Evolutionary conservation across 2,888 invertebrate species (phyloP), one percentile per base, ranked within the genome.

Genomic region (Stenotaenia linearis): DNA sequence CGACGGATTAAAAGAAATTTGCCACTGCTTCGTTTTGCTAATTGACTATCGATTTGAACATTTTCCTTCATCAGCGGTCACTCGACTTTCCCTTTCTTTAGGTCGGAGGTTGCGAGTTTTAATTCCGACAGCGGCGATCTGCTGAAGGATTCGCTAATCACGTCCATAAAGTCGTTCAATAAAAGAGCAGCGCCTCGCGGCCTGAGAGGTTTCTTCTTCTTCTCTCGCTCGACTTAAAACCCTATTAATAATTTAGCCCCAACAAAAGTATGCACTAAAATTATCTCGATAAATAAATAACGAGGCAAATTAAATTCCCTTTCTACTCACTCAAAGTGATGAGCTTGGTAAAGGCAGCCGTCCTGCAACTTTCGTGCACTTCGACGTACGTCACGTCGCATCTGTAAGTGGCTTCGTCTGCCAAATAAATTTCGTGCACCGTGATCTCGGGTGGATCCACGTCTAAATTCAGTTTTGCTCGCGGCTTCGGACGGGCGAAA

Each of bases 381-480:
- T 74, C n/a, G 10, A 80, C 40, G 50, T 81, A 81, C 21, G 81
- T 81, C 32, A 80, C 79, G n/a, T 81, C 81, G 35, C 81, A 81
- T 25, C 79, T 12, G 56, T 81, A 81, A 37, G 25, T 69, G 37
- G 76, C 81, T 23, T 81, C 81, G 50, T 81, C 81, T n/a, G 37
- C 21, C 23, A 81, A 28, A 28, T 78, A 80, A 0, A 78, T 75
- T 18, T 69, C 25, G 15, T 74, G 45, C 23, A 81, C 23, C 23
- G 69, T 78, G n/a, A 81, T 75, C 35, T 37, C 76, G 10, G 79
- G 79, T 12, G 81, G 80, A 15, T 78, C 75, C 28, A 77, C 79
- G 32, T 80, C 79, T 15, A 61, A 23, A 50, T 80, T 35, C 37
- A 81, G 80, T 25, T 75, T 32, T 4, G 77, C 78, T 30, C 80